A percentile compares a stretch with the other conserved stretches of the same genome.
phyloP scores from a whole-genome alignment of 2,113 vertebrate species.

The Coreoperca whiteheadi region DNA sequence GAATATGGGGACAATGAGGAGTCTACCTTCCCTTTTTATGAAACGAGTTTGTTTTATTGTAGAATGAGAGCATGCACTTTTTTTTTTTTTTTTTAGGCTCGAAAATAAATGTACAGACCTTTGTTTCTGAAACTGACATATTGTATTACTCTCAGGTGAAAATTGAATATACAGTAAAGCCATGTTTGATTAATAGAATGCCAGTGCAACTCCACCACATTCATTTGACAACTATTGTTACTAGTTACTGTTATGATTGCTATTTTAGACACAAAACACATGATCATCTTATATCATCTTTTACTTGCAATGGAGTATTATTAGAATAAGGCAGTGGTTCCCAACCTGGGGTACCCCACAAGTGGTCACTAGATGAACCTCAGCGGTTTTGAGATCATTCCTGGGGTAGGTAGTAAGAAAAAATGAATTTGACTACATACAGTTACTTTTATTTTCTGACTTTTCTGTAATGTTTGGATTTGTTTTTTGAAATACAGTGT shows the following conservation, averaged over 20 bases:
- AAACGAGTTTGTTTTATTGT: too few species aligned
- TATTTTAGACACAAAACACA: not conserved
- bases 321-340: too few species aligned
- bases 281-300: not conserved
- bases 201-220: not conserved
- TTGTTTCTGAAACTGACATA: not conserved
- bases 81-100: slow-evolving; percentile 1
- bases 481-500: not conserved
- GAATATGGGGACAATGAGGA: too few species aligned
- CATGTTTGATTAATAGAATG: not conserved
- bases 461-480: not conserved
- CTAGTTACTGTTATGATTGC: not conserved
- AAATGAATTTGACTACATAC: too few species aligned
- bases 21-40: too few species aligned
- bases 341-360: not conserved
- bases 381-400: too few species aligned
- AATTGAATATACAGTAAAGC: not conserved
- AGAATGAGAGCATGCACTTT: too few species aligned
- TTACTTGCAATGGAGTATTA: too few species aligned
- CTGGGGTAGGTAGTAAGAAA: not conserved
- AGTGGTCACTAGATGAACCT: not conserved
- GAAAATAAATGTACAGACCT: not conserved
- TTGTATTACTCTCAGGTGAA: not conserved
- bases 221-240: not conserved
- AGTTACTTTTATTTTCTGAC: not conserved